Conservation (phyloP, 2,888 invertebrate genomes). For the Oasisia sp. region DNA sequence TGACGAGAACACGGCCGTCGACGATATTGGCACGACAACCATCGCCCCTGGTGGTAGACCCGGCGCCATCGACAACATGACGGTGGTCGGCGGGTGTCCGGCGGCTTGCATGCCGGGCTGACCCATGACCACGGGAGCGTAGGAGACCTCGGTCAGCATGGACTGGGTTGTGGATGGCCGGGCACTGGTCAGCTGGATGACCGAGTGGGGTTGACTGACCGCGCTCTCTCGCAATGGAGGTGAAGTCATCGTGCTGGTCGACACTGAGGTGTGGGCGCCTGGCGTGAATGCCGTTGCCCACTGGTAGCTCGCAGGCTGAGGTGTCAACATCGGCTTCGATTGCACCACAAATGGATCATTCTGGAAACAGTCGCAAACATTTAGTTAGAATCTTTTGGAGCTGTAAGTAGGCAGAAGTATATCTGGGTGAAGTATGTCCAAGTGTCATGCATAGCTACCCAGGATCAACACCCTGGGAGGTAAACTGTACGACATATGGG, state of each 20-base stretch:
- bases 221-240: background rate
- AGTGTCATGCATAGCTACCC: too few species aligned
- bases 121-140: background rate
- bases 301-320: background rate
- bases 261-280: background rate
- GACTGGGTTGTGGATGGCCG: background rate
- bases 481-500: too few species aligned
- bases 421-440: too few species aligned
- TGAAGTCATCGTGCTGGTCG: slow-evolving; percentile 4
- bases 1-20: background rate
- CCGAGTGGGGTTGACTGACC: background rate
- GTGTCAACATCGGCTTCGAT: slow-evolving; percentile 19
- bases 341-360: slow-evolving; percentile 24
- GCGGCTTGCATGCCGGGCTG: background rate
- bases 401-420: too few species aligned
- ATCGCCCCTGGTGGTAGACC: background rate
- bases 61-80: background rate
- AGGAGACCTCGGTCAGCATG: background rate
- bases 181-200: background rate
- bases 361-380: background rate
- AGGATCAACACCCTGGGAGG: too few species aligned
- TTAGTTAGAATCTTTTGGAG: background rate
- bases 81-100: background rate
- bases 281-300: background rate
- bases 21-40: background rate